Conservation (phyloP, 1,140 invertebrate species). For the Metaphire vulgaris region DNA sequence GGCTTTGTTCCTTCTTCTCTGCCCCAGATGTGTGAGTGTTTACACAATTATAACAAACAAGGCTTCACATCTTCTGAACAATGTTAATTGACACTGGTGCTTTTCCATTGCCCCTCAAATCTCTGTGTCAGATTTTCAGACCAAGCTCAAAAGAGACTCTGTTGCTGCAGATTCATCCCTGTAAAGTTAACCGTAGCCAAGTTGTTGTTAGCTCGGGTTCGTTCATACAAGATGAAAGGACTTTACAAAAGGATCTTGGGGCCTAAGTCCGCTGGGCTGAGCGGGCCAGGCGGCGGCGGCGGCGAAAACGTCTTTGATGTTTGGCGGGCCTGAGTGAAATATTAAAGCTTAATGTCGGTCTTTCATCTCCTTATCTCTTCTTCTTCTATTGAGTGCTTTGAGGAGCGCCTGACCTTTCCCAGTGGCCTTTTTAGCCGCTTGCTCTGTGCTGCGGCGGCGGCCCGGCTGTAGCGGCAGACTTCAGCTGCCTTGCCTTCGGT, state of each 20-base stretch:
- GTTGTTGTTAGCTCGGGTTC: no score
- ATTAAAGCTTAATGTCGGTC: background rate
- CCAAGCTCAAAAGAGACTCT: no score
- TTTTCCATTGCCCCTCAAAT: no score
- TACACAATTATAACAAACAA: background rate
- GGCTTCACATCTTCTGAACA: background rate
- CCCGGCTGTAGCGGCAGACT: no score
- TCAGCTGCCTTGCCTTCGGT: no score
- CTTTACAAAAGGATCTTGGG: background rate
- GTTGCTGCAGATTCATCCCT: background rate
- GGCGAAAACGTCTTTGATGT: background rate
- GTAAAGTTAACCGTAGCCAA: background rate
- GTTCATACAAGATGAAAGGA: background rate
- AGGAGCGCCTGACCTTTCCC: background rate
- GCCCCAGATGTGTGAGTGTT: background rate
- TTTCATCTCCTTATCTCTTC: constrained; percentile 2
- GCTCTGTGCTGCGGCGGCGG: no score
- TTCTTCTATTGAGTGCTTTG: background rate
- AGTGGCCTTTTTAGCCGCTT: background rate
- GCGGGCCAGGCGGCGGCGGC: no score
- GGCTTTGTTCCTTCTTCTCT: no score
- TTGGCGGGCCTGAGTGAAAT: background rate
- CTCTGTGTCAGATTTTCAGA: background rate
- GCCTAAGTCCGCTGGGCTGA: background rate
- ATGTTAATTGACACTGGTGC: background rate